Evolutionary conservation across 1,140 invertebrate genomes (phyloP), one percentile per base, ranked within the genome.

Genomic region (Eupristina koningsbergeri): DNA sequence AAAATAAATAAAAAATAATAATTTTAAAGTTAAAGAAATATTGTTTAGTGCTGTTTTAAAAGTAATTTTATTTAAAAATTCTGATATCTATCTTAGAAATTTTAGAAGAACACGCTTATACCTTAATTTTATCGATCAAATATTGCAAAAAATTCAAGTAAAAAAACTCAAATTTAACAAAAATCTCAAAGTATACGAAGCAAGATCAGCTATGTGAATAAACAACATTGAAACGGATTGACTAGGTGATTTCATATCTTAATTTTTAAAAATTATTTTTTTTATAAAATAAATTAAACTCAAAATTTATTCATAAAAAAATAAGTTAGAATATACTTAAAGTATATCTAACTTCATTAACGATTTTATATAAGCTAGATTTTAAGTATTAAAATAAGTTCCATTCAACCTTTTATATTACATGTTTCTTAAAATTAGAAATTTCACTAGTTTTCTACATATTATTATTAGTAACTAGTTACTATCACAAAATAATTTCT

Each of bases 401-500:
- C 22, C 15, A 31, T 64, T 64, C 9, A 11, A 34, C 34, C 5
- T 31, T 64, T 64, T 64, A 64, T 64, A 64, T 64, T 64, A 64
- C 34, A n/a, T 64, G 31, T 8, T 31, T 64, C 31, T 34, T 64
- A 64, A 3, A 64, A 31, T 15, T 64, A 31, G 31, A 1, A 34
- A 31, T 64, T 34, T 64, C 15, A 64, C 13, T 64, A 29, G 0
- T 64, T 15, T 64, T 34, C 22, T 64, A 34, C 17, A 31, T 64
- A 64, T 8, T 29, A 13, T 34, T 64, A 34, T 29, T 64, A 64
- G 6, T 64, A 64, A 34, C 31, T 64, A 34, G 29, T 15, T 31
- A 64, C 34, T 31, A 64, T 64, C 31, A 64, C 61, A 64, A 64
- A 64, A 19, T 64, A 64, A 64, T 64, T 64, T n/a, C 31, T 31